Evolutionary conservation across 2,797 vertebrate species (phyloP).

Genomic region (Scyliorhinus canicula): DNA sequence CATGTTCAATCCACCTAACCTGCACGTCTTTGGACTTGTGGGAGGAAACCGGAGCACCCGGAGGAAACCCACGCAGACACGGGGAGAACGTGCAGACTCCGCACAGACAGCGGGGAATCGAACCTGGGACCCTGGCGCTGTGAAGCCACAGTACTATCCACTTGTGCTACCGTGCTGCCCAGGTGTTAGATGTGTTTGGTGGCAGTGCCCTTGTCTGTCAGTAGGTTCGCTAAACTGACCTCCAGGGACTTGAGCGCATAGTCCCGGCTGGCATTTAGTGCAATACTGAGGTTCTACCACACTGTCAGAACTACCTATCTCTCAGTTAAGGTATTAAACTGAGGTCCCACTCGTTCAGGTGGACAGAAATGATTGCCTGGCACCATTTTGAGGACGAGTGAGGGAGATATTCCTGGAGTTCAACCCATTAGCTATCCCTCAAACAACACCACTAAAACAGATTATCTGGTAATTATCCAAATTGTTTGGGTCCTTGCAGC

Average conservation of each 20-base stretch:
- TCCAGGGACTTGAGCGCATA: neutral
- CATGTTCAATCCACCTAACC: too few species aligned
- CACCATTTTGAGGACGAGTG: neutral
- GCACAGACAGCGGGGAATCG: too few species aligned
- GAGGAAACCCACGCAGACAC: too few species aligned
- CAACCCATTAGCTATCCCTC: neutral
- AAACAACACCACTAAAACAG: neutral
- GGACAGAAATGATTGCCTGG: neutral
- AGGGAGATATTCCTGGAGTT: neutral
- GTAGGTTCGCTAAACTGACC: neutral
- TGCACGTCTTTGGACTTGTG: too few species aligned
- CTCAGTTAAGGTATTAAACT: neutral
- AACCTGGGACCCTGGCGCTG: too few species aligned
- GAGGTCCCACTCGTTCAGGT: neutral
- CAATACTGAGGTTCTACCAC: neutral
- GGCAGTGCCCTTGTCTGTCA: neutral
- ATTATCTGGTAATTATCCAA: neutral
- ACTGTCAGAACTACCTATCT: neutral
- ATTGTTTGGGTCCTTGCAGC: neutral
- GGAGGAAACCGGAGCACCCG: too few species aligned
- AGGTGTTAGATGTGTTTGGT: neutral
- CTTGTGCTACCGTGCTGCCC: too few species aligned
- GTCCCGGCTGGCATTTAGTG: neutral
- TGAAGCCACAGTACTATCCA: too few species aligned
- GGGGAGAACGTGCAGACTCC: too few species aligned